Base-by-base conservation (phyloP, 2,888 invertebrate genomes). In the Trichopoda pennipes region DNA sequence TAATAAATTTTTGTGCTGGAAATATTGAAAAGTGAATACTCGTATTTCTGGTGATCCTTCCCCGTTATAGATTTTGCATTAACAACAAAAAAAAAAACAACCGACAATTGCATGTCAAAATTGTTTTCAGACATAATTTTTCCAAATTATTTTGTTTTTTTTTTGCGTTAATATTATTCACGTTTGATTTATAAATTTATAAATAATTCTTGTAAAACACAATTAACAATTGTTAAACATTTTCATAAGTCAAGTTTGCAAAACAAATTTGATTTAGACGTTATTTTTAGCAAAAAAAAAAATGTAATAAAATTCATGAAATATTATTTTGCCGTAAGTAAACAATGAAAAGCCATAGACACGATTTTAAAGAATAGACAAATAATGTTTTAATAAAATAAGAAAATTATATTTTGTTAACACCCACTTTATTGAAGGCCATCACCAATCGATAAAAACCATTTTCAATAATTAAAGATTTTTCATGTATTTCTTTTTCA, bases 351-450 rank as follows among this genome's bases (percentile, higher is more conserved):
- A 76, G 44, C 53, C 35, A 69, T 69, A 1, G 32, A 19, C 7
- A 19, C 1, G 9, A 28, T 7, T 28, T 53, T 12, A 53, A 17
- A 19, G 28, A 16, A 66, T 38, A 35, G 10, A 10, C 32, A 23
- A 61, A 51, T 42, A 10, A 28, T n/a, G n/a, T 6, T 51, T 72
- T 17, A 16, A 42, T 28, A 60, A 51, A 75, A 68, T 53, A 63
- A 55, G 28, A 55, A 61, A 49, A 68, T 60, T 53, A 44, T 76
- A 23, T 53, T 63, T 61, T 51, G 82, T 66, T 78, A 82, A 82
- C 82, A 79, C 82, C 82, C 82, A 75, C 75, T 75, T 79, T 75
- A 19, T 60, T 79, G 75, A 82, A 82, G 82, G 82, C 35, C n/a
- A n/a, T n/a, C n/a, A n/a, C n/a, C 79, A 75, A 28, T 53, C 44